These are phyloP conservation scores for Clivina fossor DNA, from an alignment of 2,888 invertebrate species.

Conservation along the genomic window DNA sequence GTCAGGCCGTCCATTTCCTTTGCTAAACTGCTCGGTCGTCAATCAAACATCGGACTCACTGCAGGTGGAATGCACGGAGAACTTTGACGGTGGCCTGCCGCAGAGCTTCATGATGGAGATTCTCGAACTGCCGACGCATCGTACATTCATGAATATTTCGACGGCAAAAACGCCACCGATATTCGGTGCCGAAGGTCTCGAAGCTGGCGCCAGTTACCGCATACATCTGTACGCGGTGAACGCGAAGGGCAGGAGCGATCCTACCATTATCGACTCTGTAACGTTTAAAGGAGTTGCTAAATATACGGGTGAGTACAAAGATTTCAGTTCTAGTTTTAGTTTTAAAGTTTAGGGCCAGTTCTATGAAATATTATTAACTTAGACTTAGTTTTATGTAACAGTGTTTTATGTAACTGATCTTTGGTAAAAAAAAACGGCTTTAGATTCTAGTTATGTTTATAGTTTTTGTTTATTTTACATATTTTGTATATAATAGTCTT, in stretches of 20 bases:
- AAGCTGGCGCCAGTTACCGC: constrained; percentile 75
- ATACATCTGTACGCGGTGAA: constrained; percentile 84
- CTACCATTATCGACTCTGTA: constrained; percentile 79
- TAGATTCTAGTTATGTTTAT: no score
- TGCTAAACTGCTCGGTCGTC: constrained; percentile 84
- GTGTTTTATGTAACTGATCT: no score
- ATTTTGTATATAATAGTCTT: no score
- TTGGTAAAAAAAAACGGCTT: no score
- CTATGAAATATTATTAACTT: no score
- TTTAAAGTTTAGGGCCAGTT: no score
- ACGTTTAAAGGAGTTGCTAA: constrained; percentile 85
- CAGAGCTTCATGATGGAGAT: constrained; percentile 84
- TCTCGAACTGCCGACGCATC: constrained; percentile 69
- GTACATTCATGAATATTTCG: constrained; percentile 63
- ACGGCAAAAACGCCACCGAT: constrained; percentile 65
- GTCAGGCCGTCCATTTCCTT: constrained; percentile 83
- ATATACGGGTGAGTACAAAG: constrained; percentile 79
- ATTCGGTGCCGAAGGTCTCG: constrained; percentile 69
- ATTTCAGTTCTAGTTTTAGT: no score
- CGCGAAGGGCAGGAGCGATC: constrained; percentile 84
- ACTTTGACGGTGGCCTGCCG: constrained; percentile 85
- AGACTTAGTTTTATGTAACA: no score
- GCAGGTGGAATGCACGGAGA: constrained; percentile 83
- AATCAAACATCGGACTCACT: constrained; percentile 85
- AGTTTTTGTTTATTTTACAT: no score